Evolutionary conservation across 2,113 vertebrate species (phyloP).

Genomic region (Laticauda colubrina): DNA sequence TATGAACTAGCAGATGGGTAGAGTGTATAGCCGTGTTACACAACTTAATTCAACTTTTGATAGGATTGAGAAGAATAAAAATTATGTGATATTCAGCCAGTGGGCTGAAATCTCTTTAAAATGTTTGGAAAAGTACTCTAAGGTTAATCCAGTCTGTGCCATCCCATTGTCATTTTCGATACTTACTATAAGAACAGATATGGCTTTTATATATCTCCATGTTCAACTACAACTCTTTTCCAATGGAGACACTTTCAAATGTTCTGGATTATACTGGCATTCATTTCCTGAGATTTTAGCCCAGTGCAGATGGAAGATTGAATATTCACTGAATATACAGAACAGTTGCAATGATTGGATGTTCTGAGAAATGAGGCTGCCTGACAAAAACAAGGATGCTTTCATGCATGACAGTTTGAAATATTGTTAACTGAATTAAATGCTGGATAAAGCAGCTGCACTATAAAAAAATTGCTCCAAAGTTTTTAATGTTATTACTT

Average conservation of each 20-base stretch:
- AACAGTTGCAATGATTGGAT: not conserved
- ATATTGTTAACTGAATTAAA: constrained; percentile 6
- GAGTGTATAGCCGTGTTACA: not conserved
- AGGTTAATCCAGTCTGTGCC: not conserved
- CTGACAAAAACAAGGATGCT: not conserved
- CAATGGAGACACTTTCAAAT: not conserved
- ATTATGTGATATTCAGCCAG: not conserved
- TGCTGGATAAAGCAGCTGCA: constrained; percentile 35
- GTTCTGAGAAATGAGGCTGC: not conserved
- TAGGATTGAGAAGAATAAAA: not conserved
- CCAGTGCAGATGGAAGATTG: not conserved
- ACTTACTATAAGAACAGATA: not conserved
- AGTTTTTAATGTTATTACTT: constrained; percentile 24
- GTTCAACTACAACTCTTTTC: not conserved
- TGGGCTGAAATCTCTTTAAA: not conserved
- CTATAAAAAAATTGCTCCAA: constrained; percentile 40
- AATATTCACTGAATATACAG: not conserved
- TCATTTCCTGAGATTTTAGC: not conserved
- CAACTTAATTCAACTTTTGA: not conserved
- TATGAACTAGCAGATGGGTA: not conserved
- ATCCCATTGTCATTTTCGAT: not conserved
- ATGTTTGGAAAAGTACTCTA: too few species aligned
- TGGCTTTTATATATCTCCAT: not conserved
- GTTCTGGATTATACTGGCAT: not conserved
- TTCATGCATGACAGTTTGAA: constrained; percentile 15